These are phyloP conservation scores for Villa cingulata DNA, from an alignment of 2,888 invertebrate species.

Conservation along the genomic window DNA sequence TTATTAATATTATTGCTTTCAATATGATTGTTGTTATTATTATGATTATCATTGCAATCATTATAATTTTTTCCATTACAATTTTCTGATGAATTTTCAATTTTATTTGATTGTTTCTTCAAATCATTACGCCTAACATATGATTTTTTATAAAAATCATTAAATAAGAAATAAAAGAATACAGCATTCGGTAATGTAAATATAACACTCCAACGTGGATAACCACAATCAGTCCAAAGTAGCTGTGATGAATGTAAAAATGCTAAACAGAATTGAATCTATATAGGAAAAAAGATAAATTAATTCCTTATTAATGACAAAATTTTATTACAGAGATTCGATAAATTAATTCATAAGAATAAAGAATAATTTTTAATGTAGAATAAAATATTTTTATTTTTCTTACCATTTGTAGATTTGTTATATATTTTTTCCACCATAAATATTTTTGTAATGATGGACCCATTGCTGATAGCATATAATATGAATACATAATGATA, in stretches of 20 bases:
- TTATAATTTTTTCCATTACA: constrained; percentile 22
- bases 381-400: not conserved
- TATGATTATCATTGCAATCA: constrained; percentile 20
- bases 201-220: constrained; percentile 67
- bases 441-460: constrained; percentile 76
- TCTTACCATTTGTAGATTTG: constrained; percentile 74
- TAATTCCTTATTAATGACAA: not conserved
- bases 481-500: constrained; percentile 88
- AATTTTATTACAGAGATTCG: not conserved
- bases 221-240: constrained; percentile 75
- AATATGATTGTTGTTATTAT: not conserved
- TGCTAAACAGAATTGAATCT: constrained; percentile 83
- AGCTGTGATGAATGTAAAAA: constrained; percentile 78
- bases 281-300: constrained; percentile 10
- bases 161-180: constrained; percentile 86
- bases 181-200: constrained; percentile 82
- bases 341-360: too few relatives aligned
- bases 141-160: constrained; percentile 77
- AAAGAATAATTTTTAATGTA: not conserved
- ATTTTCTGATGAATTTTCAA: constrained; percentile 19
- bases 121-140: constrained; percentile 37
- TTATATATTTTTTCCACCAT: constrained; percentile 91
- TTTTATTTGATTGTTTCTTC: constrained; percentile 11
- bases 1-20: not conserved
- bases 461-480: constrained; percentile 76